Base-by-base conservation (phyloP, 2,888 invertebrate species). In the Criorhina ranunculi region DNA sequence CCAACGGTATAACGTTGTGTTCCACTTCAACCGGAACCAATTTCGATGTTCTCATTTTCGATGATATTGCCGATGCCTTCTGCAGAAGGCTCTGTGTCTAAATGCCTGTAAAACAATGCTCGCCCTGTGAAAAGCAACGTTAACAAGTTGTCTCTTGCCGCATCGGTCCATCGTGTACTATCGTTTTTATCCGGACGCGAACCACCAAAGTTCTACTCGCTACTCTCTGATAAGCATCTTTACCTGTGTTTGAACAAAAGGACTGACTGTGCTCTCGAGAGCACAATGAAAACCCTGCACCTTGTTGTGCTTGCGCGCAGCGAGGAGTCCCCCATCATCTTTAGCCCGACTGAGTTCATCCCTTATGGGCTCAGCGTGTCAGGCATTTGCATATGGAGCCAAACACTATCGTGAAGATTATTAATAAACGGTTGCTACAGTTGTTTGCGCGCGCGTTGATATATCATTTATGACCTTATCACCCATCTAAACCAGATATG, bases 391-490 rank as follows among this genome's bases (percentile, higher is more conserved):
- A 85, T 80, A 76, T 70, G 75, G 59, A 70, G 66, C 62, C 59
- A 59, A 67, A 72, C 77, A 81, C 76, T 81, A 79, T 72, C 66
- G 70, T 86, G 80, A 33, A 70, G 76, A 86, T 86, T 86, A 86
- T 86, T 86, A 81, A 77, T 86, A 86, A 86, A 81, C 86, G 76
- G 86, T 81, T 81, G 86, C 77, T 77, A 67, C 72, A 81, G 86
- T 72, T 76, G 80, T 64, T 73, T 66, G 85, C 70, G 81, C 81
- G 86, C 86, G 81, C 86, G 86, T 86, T 86, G 86, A 86, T 86
- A 86, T 86, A 86, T 86, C 86, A 86, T 86, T 86, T 86, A 86
- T 86, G 86, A 86, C 85, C 85, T 85, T 85, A 85, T 85, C 85
- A 85, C 85, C 85, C 85, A 85, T 85, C 85, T 80, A 15, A 59